Evolutionary conservation across 2,797 vertebrate genomes (phyloP).

Genomic region (Psittacula derbiana): DNA sequence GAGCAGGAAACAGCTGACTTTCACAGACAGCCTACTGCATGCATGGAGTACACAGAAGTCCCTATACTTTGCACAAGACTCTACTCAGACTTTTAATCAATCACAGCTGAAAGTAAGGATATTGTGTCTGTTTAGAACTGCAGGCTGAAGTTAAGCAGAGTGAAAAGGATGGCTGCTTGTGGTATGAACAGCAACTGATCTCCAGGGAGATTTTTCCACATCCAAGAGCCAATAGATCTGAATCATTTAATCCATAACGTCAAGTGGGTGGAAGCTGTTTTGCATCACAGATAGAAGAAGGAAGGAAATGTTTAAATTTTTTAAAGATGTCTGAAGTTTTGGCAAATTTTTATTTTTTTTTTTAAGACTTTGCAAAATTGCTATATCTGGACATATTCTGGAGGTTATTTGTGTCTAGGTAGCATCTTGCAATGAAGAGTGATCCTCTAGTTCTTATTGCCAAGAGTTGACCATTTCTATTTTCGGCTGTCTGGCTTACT

Average conservation of each 20-base stretch:
- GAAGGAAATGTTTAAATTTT: background rate
- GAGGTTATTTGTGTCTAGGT: background rate
- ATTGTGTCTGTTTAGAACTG: background rate
- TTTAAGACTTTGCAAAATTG: background rate
- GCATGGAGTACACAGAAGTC: rapidly evolving
- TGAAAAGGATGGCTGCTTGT: background rate
- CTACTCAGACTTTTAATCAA: background rate
- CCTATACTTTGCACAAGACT: background rate
- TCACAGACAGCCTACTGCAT: background rate
- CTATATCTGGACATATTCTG: background rate
- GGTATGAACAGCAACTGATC: background rate
- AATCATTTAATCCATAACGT: background rate
- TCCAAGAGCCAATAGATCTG: slow-evolving; percentile 1
- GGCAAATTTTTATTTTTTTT: background rate
- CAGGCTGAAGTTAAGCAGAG: background rate
- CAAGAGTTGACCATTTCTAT: background rate
- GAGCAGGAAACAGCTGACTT: background rate
- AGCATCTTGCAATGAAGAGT: background rate
- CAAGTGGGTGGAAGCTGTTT: background rate
- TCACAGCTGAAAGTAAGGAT: background rate
- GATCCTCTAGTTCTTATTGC: background rate
- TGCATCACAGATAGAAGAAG: background rate
- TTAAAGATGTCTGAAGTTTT: background rate
- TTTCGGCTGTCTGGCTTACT: background rate
- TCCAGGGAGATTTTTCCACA: slow-evolving; percentile 34